These are phyloP conservation scores for Sialia sialis DNA, from an alignment of 2,113 vertebrate genomes.

Conservation along the genomic window DNA sequence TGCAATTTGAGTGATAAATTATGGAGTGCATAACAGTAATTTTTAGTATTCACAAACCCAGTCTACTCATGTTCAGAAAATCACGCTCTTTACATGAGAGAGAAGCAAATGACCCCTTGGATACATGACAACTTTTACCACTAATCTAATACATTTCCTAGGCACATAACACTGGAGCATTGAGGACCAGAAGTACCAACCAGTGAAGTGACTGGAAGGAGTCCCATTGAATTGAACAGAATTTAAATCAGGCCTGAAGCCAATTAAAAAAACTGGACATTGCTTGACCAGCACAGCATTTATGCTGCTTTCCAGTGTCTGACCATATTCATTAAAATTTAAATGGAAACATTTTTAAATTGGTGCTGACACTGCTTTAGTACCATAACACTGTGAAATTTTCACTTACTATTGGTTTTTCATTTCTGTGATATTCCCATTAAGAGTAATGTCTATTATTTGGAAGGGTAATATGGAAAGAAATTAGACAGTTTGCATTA, in stretches of 20 bases:
- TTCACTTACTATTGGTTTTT: constrained; percentile 47
- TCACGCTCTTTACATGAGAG: constrained; percentile 26
- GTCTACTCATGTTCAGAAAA: constrained; percentile 35
- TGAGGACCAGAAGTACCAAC: background rate
- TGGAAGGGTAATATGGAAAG: constrained; percentile 58
- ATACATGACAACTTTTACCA: constrained; percentile 7
- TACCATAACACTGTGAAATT: constrained; percentile 57
- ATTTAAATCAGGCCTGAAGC: background rate
- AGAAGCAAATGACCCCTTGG: constrained; percentile 32
- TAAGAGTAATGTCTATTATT: constrained; percentile 28
- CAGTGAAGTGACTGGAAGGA: background rate
- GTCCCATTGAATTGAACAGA: background rate
- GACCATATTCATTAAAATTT: constrained; percentile 33
- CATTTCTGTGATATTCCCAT: constrained; percentile 57
- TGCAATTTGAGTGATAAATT: constrained; percentile 38
- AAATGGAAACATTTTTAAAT: constrained; percentile 63
- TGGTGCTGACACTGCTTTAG: constrained; percentile 40
- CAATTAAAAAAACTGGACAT: constrained; percentile 4
- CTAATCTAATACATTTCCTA: background rate
- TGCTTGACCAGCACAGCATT: constrained; percentile 9
- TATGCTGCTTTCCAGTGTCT: constrained; percentile 27
- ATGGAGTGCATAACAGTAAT: background rate
- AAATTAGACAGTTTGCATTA: constrained; percentile 63
- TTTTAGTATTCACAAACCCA: constrained; percentile 43
- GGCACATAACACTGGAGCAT: background rate